A percentile compares a stretch with the other conserved stretches of the same genome.
Conservation (phyloP, 2,888 invertebrate genomes). For the Polydrusus cervinus region DNA sequence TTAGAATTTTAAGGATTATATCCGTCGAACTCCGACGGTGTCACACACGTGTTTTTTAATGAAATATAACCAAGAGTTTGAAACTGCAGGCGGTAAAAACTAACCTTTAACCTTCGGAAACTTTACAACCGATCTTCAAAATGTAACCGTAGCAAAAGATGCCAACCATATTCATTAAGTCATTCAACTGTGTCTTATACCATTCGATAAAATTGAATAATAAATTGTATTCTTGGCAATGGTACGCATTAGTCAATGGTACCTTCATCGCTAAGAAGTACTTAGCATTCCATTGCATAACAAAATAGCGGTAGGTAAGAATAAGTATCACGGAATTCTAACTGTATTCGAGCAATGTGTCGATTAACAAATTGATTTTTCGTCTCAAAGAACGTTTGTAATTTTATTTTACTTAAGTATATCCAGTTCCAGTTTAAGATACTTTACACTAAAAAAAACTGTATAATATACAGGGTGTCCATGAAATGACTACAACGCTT, state of each 20-base stretch:
- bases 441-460: too few relatives aligned
- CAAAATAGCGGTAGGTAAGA: constrained; percentile 59
- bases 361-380: constrained; percentile 57
- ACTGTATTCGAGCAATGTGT: constrained; percentile 58
- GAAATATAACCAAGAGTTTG: too few relatives aligned
- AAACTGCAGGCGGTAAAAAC: too few relatives aligned
- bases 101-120: too few relatives aligned
- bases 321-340: constrained; percentile 50
- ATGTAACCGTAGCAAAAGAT: background rate
- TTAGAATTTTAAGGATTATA: too few relatives aligned
- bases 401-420: constrained; percentile 2
- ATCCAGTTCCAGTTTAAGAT: too few relatives aligned
- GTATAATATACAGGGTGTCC: too few relatives aligned
- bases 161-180: constrained; percentile 19
- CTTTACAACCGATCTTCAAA: background rate
- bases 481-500: too few relatives aligned
- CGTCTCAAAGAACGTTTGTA: constrained; percentile 30
- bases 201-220: constrained; percentile 22
- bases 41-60: too few relatives aligned
- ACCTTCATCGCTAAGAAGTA: constrained; percentile 30
- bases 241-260: constrained; percentile 32
- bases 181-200: constrained; percentile 20
- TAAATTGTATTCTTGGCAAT: constrained; percentile 30
- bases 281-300: constrained; percentile 59
- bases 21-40: too few relatives aligned